phyloP scores from a whole-genome alignment of 2,888 invertebrate species.

The Plusia festucae region DNA sequence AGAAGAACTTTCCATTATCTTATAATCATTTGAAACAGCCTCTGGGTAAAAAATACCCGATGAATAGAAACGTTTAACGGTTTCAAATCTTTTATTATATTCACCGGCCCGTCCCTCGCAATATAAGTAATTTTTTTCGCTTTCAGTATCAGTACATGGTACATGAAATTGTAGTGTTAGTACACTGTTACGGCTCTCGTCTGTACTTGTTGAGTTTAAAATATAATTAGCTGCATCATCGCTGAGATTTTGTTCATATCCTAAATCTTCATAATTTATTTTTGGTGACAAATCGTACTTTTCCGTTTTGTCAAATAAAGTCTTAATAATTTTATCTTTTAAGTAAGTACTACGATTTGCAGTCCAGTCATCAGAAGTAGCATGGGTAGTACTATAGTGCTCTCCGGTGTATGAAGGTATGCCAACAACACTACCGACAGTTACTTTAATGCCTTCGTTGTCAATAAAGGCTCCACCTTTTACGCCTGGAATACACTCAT shows the following conservation, averaged over 20 bases:
- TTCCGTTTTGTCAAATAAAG: not conserved
- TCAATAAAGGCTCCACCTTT: slow-evolving; percentile 74
- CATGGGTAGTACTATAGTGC: slow-evolving; percentile 7
- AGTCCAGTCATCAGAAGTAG: not conserved
- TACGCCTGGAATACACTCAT: slow-evolving; percentile 75
- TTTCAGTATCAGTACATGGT: not conserved
- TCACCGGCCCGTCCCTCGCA: slow-evolving; percentile 4
- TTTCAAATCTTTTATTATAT: slow-evolving; percentile 1
- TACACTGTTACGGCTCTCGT: not conserved
- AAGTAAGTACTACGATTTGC: not conserved
- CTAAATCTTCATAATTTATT: not conserved
- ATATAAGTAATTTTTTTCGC: slow-evolving; percentile 3
- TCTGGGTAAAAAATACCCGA: not conserved
- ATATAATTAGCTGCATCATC: not conserved
- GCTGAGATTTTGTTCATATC: not conserved
- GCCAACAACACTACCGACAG: slow-evolving; percentile 72
- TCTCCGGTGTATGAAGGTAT: slow-evolving; percentile 59
- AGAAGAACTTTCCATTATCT: slow-evolving; percentile 15
- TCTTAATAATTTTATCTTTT: not conserved
- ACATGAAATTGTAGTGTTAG: not conserved
- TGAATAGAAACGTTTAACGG: slow-evolving; percentile 8
- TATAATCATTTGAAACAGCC: slow-evolving; percentile 10
- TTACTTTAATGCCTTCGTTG: slow-evolving; percentile 78
- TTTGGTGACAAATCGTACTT: not conserved
- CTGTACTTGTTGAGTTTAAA: slow-evolving; percentile 12